Conservation (phyloP, 1,140 invertebrate species). For the Psilanteris sp. region DNA sequence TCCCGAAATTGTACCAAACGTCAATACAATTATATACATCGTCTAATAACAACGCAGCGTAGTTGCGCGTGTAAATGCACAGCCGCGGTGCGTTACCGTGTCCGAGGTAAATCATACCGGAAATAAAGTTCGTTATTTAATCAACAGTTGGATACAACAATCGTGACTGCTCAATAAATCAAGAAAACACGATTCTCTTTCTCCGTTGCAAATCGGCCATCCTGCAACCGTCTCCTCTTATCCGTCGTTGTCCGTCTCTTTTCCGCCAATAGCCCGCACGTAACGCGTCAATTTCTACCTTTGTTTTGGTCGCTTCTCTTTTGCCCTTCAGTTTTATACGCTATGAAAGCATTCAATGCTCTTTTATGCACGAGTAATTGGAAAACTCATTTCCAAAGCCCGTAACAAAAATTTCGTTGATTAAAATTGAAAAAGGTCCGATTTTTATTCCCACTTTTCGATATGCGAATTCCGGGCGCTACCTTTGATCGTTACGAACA, state of each 20-base stretch:
- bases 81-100: constrained; percentile 11
- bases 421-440: constrained; percentile 11
- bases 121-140: constrained; percentile 76
- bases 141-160: constrained; percentile 77
- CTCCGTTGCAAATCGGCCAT: constrained; percentile 10
- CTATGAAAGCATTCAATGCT: constrained; percentile 44
- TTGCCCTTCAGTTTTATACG: constrained; percentile 40
- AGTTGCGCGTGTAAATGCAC: constrained; percentile 11
- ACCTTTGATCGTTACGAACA: no score
- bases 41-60: no score
- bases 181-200: constrained; percentile 35
- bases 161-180: constrained; percentile 76
- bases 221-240: constrained; percentile 7
- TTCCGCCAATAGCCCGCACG: constrained; percentile 12
- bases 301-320: constrained; percentile 37
- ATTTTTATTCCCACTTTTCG: constrained; percentile 15
- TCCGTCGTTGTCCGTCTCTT: constrained; percentile 18
- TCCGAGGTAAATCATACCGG: constrained; percentile 72
- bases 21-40: no score
- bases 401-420: constrained; percentile 29
- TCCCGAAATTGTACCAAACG: no score
- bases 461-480: background rate
- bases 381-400: constrained; percentile 40
- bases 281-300: constrained; percentile 41
- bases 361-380: constrained; percentile 41